A percentile compares a stretch with the other conserved stretches of the same genome.
These are phyloP conservation scores for Orthonevra nobilis DNA, from an alignment of 2,888 invertebrate genomes.

Conservation along the genomic window DNA sequence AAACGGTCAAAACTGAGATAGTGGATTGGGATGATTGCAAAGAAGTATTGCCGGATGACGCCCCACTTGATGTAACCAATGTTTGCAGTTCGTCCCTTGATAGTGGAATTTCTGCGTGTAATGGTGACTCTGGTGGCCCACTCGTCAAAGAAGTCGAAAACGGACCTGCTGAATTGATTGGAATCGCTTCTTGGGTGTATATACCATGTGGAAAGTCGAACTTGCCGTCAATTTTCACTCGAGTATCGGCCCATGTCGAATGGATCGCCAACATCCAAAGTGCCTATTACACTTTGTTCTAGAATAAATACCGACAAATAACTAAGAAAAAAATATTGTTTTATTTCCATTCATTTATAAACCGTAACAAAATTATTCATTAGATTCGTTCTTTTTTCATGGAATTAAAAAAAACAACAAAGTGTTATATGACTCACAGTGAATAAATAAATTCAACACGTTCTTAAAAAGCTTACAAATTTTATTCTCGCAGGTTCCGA, in stretches of 20 bases:
- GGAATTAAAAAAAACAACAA: no score
- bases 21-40: conserved; percentile 74
- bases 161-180: conserved; percentile 76
- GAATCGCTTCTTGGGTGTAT: conserved; percentile 81
- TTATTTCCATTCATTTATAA: no score
- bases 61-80: conserved; percentile 76
- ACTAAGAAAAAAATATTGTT: no score
- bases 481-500: no score
- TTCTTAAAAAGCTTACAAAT: no score
- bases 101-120: conserved; percentile 80
- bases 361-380: no score
- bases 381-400: no score
- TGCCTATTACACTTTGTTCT: conserved; percentile 73
- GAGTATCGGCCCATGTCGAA: conserved; percentile 78
- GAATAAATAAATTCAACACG: no score
- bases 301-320: conserved; percentile 45
- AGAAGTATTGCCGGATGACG: conserved; percentile 71
- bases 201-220: conserved; percentile 80
- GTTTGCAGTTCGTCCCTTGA: conserved; percentile 80
- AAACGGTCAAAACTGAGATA: conserved; percentile 75
- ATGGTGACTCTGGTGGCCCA: conserved; percentile 79
- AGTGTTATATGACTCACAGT: no score
- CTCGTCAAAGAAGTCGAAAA: conserved; percentile 73
- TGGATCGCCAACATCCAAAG: conserved; percentile 77
- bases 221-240: conserved; percentile 80